Conservation (phyloP, 2,888 invertebrate genomes). For the Ligdia adustata region DNA sequence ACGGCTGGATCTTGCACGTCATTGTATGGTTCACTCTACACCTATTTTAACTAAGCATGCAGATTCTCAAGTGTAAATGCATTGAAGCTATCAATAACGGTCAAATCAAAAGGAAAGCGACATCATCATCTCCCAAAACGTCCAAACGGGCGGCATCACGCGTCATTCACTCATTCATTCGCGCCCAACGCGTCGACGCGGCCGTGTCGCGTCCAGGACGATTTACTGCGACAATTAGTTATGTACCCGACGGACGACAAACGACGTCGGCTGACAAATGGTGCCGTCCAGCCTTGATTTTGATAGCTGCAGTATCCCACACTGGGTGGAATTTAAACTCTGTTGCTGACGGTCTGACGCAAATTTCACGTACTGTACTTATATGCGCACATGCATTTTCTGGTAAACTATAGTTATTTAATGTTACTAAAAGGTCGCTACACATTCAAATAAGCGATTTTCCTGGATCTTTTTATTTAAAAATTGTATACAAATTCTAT, state of each 20-base stretch:
- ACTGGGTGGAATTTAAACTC: not conserved
- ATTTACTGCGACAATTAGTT: slow-evolving; percentile 78
- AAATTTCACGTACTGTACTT: not conserved
- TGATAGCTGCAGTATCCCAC: slow-evolving; percentile 15
- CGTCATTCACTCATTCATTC: slow-evolving; percentile 43
- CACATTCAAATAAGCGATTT: no score
- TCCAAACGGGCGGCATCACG: slow-evolving; percentile 31
- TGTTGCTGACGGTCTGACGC: not conserved
- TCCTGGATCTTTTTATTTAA: no score
- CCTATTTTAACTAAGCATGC: no score
- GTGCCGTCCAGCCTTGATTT: slow-evolving; percentile 45
- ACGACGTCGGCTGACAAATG: slow-evolving; percentile 72
- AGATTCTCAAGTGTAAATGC: not conserved
- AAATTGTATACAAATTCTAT: no score
- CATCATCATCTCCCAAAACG: slow-evolving; percentile 27
- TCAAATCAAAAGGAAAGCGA: slow-evolving; percentile 25
- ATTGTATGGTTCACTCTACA: no score
- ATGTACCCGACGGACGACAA: slow-evolving; percentile 70
- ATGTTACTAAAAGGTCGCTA: no score
- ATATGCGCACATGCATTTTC: no score
- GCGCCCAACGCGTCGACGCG: slow-evolving; percentile 43
- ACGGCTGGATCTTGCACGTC: no score
- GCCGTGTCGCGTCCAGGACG: slow-evolving; percentile 59
- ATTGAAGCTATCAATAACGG: slow-evolving; percentile 7
- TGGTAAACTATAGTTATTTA: no score